phyloP scores from a whole-genome alignment of 1,140 invertebrate species.

The Cydia amplana region DNA sequence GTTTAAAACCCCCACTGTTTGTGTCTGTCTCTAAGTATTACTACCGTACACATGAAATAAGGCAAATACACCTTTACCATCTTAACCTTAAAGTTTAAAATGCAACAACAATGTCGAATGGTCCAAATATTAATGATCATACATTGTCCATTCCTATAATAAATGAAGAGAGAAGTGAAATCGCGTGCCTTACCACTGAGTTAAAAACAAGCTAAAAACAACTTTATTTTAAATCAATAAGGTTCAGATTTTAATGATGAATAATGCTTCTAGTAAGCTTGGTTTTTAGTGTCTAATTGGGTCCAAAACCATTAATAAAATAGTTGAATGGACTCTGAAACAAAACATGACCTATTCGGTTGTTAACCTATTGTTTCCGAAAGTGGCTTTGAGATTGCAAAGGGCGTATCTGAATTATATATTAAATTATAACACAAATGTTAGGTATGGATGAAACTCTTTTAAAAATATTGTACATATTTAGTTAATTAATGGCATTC shows the following conservation, averaged over 20 bases:
- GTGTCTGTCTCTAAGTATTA: too few relatives aligned
- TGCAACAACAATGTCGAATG: not conserved
- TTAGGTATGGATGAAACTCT: too few relatives aligned
- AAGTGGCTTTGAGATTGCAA: not conserved
- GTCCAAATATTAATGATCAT: slow-evolving; percentile 11
- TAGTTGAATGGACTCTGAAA: slow-evolving; percentile 4
- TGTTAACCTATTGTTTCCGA: not conserved
- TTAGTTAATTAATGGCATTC: too few relatives aligned
- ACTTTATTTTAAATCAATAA: not conserved
- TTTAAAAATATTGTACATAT: too few relatives aligned
- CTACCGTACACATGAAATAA: too few relatives aligned
- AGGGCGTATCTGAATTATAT: not conserved
- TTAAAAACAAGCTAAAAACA: not conserved
- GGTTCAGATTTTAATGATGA: not conserved
- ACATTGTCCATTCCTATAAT: slow-evolving; percentile 10
- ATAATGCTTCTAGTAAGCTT: not conserved
- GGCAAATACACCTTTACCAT: too few relatives aligned
- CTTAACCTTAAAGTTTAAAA: too few relatives aligned
- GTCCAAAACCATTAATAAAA: slow-evolving; percentile 3
- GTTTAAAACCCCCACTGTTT: too few relatives aligned
- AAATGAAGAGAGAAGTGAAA: slow-evolving; percentile 5
- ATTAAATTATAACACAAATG: not conserved
- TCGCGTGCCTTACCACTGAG: not conserved
- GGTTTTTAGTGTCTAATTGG: not conserved
- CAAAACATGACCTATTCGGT: slow-evolving; percentile 11